Evolutionary conservation across 1,140 invertebrate genomes (phyloP).

Genomic region (Trichonephila clavipes): DNA sequence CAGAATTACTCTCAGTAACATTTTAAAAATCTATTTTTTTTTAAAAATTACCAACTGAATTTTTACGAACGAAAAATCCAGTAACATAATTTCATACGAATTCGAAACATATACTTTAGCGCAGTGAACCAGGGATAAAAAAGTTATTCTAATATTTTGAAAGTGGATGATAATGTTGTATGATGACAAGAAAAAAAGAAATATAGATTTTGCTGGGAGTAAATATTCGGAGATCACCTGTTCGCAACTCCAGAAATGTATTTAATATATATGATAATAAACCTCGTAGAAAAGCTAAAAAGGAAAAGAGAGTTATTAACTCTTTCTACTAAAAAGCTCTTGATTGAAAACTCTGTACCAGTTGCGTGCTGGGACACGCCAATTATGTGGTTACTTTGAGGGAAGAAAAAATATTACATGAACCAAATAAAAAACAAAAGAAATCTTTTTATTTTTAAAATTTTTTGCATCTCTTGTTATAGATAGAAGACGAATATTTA

Average conservation of each 20-base stretch:
- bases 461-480: not conserved
- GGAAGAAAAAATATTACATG: slow-evolving; percentile 38
- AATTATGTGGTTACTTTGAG: slow-evolving; percentile 65
- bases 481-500: slow-evolving; percentile 12
- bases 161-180: slow-evolving; percentile 56
- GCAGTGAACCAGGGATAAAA: not conserved
- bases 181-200: slow-evolving; percentile 50
- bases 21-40: no score
- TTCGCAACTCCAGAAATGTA: slow-evolving; percentile 66
- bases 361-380: slow-evolving; percentile 49
- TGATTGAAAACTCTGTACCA: slow-evolving; percentile 73
- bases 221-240: slow-evolving; percentile 65
- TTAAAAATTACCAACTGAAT: no score
- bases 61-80: not conserved
- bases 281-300: slow-evolving; percentile 55
- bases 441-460: not conserved
- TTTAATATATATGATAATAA: slow-evolving; percentile 76
- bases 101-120: not conserved
- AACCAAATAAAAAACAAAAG: slow-evolving; percentile 49
- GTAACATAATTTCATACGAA: slow-evolving; percentile 2
- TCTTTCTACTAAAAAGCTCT: slow-evolving; percentile 68
- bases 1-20: no score
- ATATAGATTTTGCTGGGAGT: slow-evolving; percentile 62
- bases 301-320: slow-evolving; percentile 68
- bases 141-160: slow-evolving; percentile 14